Evolutionary conservation across 2,888 invertebrate species (phyloP).

Genomic region (Drosophila kuntzei): DNA sequence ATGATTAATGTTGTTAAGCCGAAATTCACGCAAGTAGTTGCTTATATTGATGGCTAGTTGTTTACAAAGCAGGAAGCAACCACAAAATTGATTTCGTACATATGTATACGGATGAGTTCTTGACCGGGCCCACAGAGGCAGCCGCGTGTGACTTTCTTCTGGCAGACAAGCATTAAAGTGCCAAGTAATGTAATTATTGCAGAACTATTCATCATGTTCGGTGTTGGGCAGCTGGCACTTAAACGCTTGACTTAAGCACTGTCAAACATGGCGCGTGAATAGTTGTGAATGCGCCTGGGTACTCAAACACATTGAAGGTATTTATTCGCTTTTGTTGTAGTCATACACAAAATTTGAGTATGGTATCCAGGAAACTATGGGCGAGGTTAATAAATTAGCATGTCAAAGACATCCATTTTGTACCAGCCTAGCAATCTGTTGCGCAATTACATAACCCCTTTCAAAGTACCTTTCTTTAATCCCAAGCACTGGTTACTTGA

Average conservation of each 20-base stretch:
- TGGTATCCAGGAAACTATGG: conserved; percentile 35
- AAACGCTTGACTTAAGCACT: conserved; percentile 50
- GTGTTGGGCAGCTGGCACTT: conserved; percentile 61
- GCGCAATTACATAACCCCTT: conserved; percentile 31
- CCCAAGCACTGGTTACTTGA: neutral
- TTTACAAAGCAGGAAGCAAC: conserved; percentile 24
- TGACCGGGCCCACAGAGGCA: conserved; percentile 43
- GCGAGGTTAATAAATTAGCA: conserved; percentile 76
- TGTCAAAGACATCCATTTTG: conserved; percentile 77
- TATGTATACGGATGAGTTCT: neutral
- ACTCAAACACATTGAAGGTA: conserved; percentile 25
- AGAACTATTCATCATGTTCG: conserved; percentile 78
- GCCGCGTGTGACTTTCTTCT: conserved; percentile 75
- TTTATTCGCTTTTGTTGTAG: conserved; percentile 44
- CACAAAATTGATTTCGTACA: neutral
- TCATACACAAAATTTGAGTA: conserved; percentile 9
- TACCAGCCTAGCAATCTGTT: conserved; percentile 42
- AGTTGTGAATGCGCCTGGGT: conserved; percentile 16
- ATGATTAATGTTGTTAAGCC: conserved; percentile 68
- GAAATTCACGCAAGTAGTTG: conserved; percentile 33
- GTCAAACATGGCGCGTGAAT: conserved; percentile 54
- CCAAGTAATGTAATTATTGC: conserved; percentile 78
- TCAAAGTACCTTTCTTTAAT: neutral
- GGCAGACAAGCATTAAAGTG: conserved; percentile 62
- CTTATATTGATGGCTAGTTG: conserved; percentile 44